Evolutionary conservation across 2,797 vertebrate genomes (phyloP), one percentile per base, ranked within the genome.

Genomic region (Sebastes nivosus): DNA sequence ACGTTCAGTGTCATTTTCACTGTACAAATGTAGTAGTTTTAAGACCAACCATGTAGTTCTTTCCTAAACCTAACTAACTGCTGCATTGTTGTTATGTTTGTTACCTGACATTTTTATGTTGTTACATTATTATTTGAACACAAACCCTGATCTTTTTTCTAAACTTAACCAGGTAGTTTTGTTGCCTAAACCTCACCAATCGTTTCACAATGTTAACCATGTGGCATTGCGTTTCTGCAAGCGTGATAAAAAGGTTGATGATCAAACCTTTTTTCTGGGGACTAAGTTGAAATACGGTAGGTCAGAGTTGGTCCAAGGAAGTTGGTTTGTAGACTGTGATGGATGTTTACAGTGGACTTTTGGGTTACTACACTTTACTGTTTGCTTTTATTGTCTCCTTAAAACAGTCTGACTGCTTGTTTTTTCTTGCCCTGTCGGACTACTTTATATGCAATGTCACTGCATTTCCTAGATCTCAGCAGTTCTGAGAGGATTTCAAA

Each of bases 21-120:
- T 50, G 3, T 50, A 2, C 42, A 50, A 50, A 50, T 0, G 18
- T 18, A 0, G 18, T 1, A 50, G 42, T 0, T 50, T 50, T 50
- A 50, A 50, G 42, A 0, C 42, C 42, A 50, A 50, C 42, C 42
- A 50, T 50, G 42, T 50, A 50, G 7, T 50, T 50, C 42, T 50
- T 20, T 50, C 42, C 42, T 29, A 29, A 29, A 29, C 29, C 29
- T 29, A 29, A 29, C 29, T 29, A 29, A 29, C 29, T 29, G 29
- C 29, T 29, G 29, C 29, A 29, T 29, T 29, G 29, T 29, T 29
- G 29, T 29, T 50, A 50, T 7, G 0, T 18, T 50, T 20, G 42
- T 50, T 50, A 50, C 42, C 0, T 46, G 42, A 18, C 42, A 46
- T 46, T 46, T 7, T 46, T 46, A 46, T 18, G 42, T 46, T 46